These are phyloP conservation scores for Armadillidium nasatum DNA, from an alignment of 1,140 invertebrate genomes.

Conservation along the genomic window DNA sequence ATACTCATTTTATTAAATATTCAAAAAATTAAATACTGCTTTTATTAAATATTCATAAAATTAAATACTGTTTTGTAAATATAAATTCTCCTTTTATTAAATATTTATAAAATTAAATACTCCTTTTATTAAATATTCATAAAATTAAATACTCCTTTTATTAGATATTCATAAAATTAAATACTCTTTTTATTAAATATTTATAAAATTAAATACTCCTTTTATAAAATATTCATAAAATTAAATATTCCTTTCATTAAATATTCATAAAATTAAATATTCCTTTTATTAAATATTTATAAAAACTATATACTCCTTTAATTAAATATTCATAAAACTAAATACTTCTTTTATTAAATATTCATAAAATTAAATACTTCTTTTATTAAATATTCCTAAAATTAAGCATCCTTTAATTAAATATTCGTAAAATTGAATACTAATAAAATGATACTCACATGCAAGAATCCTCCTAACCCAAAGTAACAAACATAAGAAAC, in stretches of 20 bases:
- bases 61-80: neutral
- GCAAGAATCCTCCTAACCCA: conserved; percentile 41
- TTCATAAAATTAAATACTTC: neutral
- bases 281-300: neutral
- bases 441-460: conserved; percentile 31
- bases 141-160: neutral
- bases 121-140: neutral
- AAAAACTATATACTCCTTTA: too few relatives aligned
- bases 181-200: neutral
- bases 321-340: neutral
- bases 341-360: neutral
- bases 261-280: neutral
- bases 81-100: neutral
- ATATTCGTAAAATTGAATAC: neutral
- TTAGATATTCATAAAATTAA: neutral
- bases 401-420: neutral
- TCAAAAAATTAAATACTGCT: neutral
- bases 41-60: neutral
- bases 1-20: neutral
- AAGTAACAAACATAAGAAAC: conserved; percentile 59
- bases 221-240: neutral
- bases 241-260: neutral
- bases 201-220: neutral
- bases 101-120: neutral
- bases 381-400: neutral